A percentile compares a stretch with the other conserved stretches of the same genome.
phyloP scores from a whole-genome alignment of 2,113 vertebrate genomes.

The Eira barbara region DNA sequence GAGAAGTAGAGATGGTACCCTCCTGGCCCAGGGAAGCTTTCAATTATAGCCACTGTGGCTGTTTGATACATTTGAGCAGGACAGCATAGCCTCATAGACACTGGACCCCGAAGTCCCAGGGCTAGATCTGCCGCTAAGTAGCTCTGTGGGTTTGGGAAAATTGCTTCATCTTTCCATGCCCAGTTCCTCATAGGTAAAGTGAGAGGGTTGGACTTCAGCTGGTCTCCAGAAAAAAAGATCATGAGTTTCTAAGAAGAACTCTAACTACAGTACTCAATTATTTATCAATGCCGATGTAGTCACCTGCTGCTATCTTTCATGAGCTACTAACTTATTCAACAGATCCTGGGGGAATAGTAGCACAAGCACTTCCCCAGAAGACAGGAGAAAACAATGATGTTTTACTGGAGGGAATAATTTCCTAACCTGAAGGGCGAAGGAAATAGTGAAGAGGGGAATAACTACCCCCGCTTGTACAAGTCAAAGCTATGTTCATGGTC shows the following conservation, averaged over 20 bases:
- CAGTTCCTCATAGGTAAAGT: background rate
- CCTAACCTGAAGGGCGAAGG: slow-evolving; percentile 20
- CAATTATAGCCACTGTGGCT: background rate
- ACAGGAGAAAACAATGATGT: slow-evolving; percentile 32
- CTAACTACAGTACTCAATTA: slow-evolving; percentile 59
- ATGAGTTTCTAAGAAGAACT: background rate
- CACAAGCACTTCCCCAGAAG: slow-evolving; percentile 22
- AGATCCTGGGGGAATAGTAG: slow-evolving; percentile 25
- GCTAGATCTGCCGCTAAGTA: background rate
- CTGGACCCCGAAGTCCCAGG: background rate
- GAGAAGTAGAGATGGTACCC: background rate
- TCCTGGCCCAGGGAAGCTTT: background rate
- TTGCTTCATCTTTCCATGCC: slow-evolving; percentile 2
- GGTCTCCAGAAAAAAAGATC: slow-evolving; percentile 23
- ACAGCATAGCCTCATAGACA: background rate
- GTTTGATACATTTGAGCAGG: background rate
- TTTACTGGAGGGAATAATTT: slow-evolving; percentile 37
- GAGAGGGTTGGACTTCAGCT: slow-evolving; percentile 46
- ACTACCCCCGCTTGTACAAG: background rate
- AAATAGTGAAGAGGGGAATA: background rate
- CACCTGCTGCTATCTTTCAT: background rate
- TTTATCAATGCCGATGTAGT: slow-evolving; percentile 26
- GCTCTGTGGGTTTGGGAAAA: background rate
- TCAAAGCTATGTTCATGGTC: slow-evolving; percentile 34
- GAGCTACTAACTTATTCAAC: slow-evolving; percentile 47